phyloP scores from a whole-genome alignment of 2,113 vertebrate genomes.

The Oncorhynchus mykiss region DNA sequence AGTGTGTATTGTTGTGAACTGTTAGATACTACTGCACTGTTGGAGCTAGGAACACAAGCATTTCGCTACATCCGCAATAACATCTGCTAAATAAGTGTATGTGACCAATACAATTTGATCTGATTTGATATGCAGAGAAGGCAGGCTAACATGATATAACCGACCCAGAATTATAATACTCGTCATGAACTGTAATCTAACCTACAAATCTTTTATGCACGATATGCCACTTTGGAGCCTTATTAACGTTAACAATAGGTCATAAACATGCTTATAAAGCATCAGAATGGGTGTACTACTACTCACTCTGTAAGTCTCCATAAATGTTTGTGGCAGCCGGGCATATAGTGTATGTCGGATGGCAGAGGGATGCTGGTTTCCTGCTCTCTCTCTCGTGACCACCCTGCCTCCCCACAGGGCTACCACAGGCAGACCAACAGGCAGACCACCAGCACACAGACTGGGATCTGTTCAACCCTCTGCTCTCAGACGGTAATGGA shows the following conservation, averaged over 20 bases:
- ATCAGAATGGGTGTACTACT: not conserved
- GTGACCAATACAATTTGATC: too few species aligned
- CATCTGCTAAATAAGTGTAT: too few species aligned
- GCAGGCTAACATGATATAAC: not conserved
- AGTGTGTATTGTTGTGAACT: too few species aligned
- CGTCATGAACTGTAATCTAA: not conserved
- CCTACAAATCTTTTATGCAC: not conserved
- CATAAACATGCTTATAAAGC: conserved; percentile 15
- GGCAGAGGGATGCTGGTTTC: conserved; percentile 8
- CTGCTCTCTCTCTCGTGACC: not conserved
- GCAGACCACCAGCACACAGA: not conserved
- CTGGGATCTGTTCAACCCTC: not conserved
- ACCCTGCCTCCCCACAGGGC: not conserved
- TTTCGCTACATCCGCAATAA: too few species aligned
- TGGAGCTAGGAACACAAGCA: too few species aligned
- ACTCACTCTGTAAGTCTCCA: conserved; percentile 7
- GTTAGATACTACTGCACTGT: too few species aligned
- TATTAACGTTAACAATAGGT: not conserved
- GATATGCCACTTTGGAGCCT: not conserved
- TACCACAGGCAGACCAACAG: conserved; percentile 4
- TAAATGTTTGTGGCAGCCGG: conserved; percentile 16
- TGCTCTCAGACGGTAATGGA: not conserved
- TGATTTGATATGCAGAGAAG: too few species aligned
- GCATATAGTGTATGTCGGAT: not conserved
- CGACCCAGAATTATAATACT: not conserved